These are phyloP conservation scores for Craseonycteris thonglongyai DNA, from an alignment of 2,113 vertebrate genomes.

Conservation along the genomic window DNA sequence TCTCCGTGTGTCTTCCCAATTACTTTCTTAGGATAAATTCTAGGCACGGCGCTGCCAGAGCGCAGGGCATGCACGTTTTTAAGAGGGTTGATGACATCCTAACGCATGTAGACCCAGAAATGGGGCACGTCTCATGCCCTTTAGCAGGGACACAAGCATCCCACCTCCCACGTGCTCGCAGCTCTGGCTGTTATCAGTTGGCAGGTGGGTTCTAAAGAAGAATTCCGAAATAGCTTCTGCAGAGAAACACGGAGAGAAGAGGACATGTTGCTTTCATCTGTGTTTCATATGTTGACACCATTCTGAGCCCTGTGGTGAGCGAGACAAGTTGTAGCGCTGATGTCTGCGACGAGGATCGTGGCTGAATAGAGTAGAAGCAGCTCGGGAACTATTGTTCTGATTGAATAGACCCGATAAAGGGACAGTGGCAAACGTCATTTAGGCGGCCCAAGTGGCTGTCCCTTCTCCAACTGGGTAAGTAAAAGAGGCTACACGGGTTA, in stretches of 20 bases:
- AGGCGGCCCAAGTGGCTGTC: constrained; percentile 50
- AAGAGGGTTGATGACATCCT: neutral
- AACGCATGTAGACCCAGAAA: neutral
- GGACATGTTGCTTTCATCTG: neutral
- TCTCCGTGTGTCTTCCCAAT: neutral
- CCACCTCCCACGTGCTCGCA: no score
- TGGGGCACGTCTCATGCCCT: neutral
- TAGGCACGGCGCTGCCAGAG: neutral
- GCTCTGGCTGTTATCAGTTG: neutral
- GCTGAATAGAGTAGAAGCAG: neutral
- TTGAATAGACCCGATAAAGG: constrained; percentile 37
- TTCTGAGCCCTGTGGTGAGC: neutral
- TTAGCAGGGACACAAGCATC: neutral
- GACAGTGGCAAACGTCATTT: neutral
- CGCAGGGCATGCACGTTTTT: neutral
- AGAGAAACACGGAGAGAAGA: neutral
- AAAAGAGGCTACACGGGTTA: constrained; percentile 69
- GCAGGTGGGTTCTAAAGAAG: neutral
- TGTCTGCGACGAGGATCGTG: neutral
- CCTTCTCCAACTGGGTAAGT: constrained; percentile 62
- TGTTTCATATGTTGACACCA: neutral
- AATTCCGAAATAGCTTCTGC: neutral
- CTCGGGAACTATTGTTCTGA: constrained; percentile 28
- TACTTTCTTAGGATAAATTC: neutral
- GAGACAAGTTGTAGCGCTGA: neutral